Base-by-base conservation (phyloP, 2,888 invertebrate genomes). In the Eupithecia tripunctaria region DNA sequence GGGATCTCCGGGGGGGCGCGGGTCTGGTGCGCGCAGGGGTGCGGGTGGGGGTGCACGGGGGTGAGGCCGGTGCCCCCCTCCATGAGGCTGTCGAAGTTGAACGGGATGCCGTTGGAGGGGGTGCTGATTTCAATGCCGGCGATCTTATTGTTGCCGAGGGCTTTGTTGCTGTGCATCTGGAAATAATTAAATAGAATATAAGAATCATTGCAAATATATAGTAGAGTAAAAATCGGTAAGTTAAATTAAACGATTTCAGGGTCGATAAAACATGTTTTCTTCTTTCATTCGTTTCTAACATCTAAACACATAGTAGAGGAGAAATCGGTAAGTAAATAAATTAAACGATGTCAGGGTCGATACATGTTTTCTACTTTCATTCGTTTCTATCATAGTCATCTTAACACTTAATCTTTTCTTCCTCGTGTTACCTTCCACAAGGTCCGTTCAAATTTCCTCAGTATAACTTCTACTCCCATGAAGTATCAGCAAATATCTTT, bases 21-120 rank as follows among this genome's bases (percentile, higher is more conserved):
- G 86, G 97, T 97, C 89, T 97, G 97, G 79, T 96, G 96, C 76
- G 97, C 96, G 92, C 97, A 97, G 32, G 97, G 97, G 71, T 97
- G 96, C 95, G 92, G 92, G 85, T 92, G 93, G 41, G 92, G 91
- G 84, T 92, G 92, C 47, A 98, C 97, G 0, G 98, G 98, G 10
- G 98, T 98, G 67, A 99, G 94, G 0, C 98, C 98, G 2, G 98
- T 98, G 83, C 98, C 98, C 68, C 98, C 98, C 83, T 98, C 98
- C 97, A 98, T 98, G 75, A 99, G 95, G 80, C 97, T 97, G 85
- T 99, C 98, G 89, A 98, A 98, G 91, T 98, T 98, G 92, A 98
- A 98, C 82, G 96, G 96, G 80, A 98, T 96, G 68, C 98, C 98
- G 83, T 96, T 97, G 76, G 98, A 97, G 0, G 98, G 98, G 15